Evolutionary conservation across 2,113 vertebrate genomes (phyloP), one percentile per base, ranked within the genome.

Genomic region (Misgurnus anguillicaudatus): DNA sequence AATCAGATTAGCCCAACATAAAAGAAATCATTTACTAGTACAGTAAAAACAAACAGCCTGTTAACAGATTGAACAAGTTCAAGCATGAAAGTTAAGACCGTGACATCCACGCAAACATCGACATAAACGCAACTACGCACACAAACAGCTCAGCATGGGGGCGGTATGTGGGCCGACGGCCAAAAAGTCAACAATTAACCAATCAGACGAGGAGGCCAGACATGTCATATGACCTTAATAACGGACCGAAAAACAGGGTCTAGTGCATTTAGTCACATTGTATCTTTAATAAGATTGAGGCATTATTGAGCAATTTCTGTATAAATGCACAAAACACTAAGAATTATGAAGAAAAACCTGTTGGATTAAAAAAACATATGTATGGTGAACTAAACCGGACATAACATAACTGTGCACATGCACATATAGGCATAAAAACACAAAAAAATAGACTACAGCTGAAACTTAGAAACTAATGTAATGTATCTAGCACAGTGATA

Each of bases 111-210:
- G 65, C 68, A 63, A 66, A 61, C 19, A n/a, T 9, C 66, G 58
- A 58, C 60, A 62, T 8, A 31, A 53, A 60, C 77, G 42, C 51
- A 60, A 48, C 42, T 38, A 48, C 38, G 47, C 51, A 78, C 68
- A 78, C 45, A 74, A 41, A 82, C 10, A 77, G 19, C 86, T 87
- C 79, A 85, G 84, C 75, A 82, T 82, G 85, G 83, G 86, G 86
- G 82, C 82, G 82, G 86, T 88, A 86, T 86, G 79, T 81, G 67
- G 82, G 60, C 24, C 6, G 19, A 31, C 79, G 75, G 88, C 83
- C 80, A 84, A 64, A 75, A 47, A 55, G 74, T 80, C 83, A 85
- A 83, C 64, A 78, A 87, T 87, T 87, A 88, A 87, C 87, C 80
- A 85, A 82, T 84, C 81, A 53, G 38, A 39, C 38, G 14, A 75